Conservation (phyloP, 2,888 invertebrate genomes). For the Parnassius mnemosyne region DNA sequence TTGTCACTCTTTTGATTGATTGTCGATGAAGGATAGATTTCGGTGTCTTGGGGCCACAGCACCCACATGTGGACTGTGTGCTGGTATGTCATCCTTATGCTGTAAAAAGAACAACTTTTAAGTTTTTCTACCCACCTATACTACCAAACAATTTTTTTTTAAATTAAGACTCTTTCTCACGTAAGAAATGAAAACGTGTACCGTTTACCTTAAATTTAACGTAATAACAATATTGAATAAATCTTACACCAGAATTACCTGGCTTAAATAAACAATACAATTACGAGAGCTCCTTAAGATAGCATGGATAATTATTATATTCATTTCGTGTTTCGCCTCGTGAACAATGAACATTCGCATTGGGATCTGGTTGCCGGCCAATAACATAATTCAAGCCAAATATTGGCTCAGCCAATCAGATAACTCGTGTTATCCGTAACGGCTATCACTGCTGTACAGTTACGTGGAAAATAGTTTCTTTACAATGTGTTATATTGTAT, state of each 20-base stretch:
- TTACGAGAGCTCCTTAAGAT: slow-evolving; percentile 15
- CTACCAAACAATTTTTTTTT: too few relatives aligned
- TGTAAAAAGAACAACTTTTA: too few relatives aligned
- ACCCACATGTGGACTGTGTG: too few relatives aligned
- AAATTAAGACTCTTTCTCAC: too few relatives aligned
- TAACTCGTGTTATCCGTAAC: slow-evolving; percentile 40
- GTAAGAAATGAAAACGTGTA: too few relatives aligned
- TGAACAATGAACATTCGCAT: slow-evolving; percentile 31
- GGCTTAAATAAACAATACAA: slow-evolving; percentile 24
- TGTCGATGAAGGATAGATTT: too few relatives aligned
- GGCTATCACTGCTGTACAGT: slow-evolving; percentile 36
- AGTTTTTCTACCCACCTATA: too few relatives aligned
- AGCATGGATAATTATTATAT: slow-evolving; percentile 35
- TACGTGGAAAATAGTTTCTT: slow-evolving; percentile 18
- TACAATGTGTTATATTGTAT: too few relatives aligned
- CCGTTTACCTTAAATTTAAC: too few relatives aligned
- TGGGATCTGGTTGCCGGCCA: slow-evolving; percentile 33
- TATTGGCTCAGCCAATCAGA: slow-evolving; percentile 51
- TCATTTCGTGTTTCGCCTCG: slow-evolving; percentile 27
- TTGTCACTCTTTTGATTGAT: too few relatives aligned
- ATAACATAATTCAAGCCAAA: slow-evolving; percentile 57
- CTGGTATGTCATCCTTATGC: too few relatives aligned
- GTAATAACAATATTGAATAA: neutral
- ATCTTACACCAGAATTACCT: slow-evolving; percentile 1
- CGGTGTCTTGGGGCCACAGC: too few relatives aligned